A percentile compares a stretch with the other conserved stretches of the same genome.
These are phyloP conservation scores for Clarias platycephalus DNA, from an alignment of 2,797 vertebrate genomes.

Conservation along the genomic window DNA sequence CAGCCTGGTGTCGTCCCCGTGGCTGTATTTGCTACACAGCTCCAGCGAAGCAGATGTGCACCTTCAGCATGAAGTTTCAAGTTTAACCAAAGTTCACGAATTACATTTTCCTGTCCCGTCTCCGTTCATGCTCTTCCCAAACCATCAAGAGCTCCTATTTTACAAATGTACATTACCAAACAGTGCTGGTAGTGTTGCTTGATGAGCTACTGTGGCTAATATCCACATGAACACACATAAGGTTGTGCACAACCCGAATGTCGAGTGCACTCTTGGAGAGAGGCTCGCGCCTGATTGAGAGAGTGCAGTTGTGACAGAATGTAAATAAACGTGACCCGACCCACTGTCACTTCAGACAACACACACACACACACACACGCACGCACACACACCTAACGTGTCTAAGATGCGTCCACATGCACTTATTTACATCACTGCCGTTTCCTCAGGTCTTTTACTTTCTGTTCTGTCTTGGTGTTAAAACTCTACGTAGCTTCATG, in stretches of 20 bases:
- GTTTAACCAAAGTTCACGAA: constrained; percentile 68
- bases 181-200: not conserved
- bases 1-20: constrained; percentile 1
- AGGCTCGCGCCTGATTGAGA: constrained; percentile 56
- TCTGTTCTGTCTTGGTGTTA: not conserved
- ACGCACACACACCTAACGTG: constrained; percentile 28
- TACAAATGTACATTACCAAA: not conserved
- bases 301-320: constrained; percentile 57
- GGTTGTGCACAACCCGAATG: constrained; percentile 42
- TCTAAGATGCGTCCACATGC: not conserved
- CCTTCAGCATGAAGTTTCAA: constrained; percentile 57
- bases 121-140: not conserved
- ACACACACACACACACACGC: constrained; percentile 58
- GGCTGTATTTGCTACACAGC: not conserved
- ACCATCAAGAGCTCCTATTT: not conserved
- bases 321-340: constrained; percentile 64
- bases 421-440: not conserved
- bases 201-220: not conserved
- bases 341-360: constrained; percentile 58
- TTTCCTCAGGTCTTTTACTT: not conserved
- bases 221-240: constrained; percentile 47
- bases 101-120: constrained; percentile 36
- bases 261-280: constrained; percentile 25
- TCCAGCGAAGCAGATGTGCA: constrained; percentile 1
- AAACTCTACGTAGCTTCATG: not conserved